These are phyloP conservation scores for Scaptomyza polygonia DNA, from an alignment of 2,888 invertebrate species.

Conservation along the genomic window DNA sequence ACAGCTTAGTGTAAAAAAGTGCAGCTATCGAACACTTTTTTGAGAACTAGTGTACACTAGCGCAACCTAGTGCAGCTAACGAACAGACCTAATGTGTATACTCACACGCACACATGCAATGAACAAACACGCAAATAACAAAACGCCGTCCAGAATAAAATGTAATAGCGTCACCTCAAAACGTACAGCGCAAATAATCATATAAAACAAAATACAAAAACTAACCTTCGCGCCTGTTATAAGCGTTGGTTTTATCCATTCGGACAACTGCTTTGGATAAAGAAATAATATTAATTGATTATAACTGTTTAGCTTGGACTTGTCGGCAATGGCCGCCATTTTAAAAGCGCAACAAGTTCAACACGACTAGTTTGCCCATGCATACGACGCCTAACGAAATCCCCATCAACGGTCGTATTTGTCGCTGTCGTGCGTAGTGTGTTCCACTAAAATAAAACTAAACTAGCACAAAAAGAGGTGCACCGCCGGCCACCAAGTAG, in stretches of 20 bases:
- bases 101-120: conserved; percentile 20
- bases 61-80: no score
- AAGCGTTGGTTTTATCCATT: background rate
- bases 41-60: conserved; percentile 37
- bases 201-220: conserved; percentile 10
- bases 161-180: conserved; percentile 20
- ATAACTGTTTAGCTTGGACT: conserved; percentile 37
- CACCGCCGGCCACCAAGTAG: conserved; percentile 63
- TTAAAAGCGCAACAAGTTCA: conserved; percentile 65
- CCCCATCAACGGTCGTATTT: no score
- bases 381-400: conserved; percentile 66
- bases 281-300: conserved; percentile 36
- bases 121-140: conserved; percentile 43
- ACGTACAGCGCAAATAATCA: conserved; percentile 12
- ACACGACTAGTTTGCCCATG: conserved; percentile 53
- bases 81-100: no score
- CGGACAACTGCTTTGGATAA: background rate
- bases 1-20: no score
- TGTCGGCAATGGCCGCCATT: conserved; percentile 57
- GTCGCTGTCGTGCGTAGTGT: no score
- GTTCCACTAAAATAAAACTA: conserved; percentile 49
- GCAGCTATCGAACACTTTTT: no score
- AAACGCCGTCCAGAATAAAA: conserved; percentile 25
- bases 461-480: conserved; percentile 55
- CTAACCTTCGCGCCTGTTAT: conserved; percentile 14